phyloP scores from a whole-genome alignment of 2,113 vertebrate genomes.

The Trichechus manatus region DNA sequence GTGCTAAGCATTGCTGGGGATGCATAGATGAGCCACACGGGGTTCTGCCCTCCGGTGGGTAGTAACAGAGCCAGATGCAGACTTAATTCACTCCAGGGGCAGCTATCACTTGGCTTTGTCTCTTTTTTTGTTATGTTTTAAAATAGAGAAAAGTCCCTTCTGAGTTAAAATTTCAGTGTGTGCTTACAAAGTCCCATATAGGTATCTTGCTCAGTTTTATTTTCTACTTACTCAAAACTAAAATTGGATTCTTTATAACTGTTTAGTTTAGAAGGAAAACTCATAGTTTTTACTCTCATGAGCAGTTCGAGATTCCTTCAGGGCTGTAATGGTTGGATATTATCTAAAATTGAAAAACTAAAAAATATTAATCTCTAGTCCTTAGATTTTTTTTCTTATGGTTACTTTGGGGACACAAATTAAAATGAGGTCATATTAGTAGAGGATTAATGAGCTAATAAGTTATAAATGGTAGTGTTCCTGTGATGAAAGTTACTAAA shows the following conservation, averaged over 20 bases:
- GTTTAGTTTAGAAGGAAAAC: conserved; percentile 20
- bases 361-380: not conserved
- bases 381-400: not conserved
- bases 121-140: not conserved
- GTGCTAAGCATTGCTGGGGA: not conserved
- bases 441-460: not conserved
- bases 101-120: not conserved
- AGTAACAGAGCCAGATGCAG: too few species aligned
- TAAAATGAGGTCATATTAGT: not conserved
- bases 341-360: not conserved
- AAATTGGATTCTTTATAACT: conserved; percentile 22
- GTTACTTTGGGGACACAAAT: conserved; percentile 9
- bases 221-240: not conserved
- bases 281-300: not conserved
- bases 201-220: not conserved
- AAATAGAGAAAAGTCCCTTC: conserved; percentile 12
- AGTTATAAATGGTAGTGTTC: not conserved
- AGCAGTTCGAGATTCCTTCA: conserved; percentile 52
- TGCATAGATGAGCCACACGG: accelerated
- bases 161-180: not conserved
- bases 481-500: not conserved
- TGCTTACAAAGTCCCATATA: not conserved
- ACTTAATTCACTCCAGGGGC: not conserved
- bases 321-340: not conserved
- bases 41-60: accelerated